phyloP scores from a whole-genome alignment of 37 sponge, comb jelly and placozoan species.

The Beroe ovata region DNA sequence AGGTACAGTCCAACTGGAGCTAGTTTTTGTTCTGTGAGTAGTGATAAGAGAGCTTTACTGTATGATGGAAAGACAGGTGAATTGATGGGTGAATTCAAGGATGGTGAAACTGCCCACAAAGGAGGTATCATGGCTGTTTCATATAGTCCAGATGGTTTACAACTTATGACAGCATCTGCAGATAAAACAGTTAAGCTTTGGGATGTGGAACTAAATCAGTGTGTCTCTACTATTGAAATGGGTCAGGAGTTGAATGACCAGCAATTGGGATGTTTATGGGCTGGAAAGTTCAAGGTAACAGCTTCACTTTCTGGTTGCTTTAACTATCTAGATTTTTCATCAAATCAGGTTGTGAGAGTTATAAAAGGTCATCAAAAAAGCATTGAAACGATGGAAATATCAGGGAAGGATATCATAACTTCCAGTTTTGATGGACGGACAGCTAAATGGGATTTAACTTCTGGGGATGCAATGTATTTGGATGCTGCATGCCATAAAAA shows the following conservation, averaged over 20 bases:
- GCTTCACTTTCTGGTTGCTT: constrained; percentile 90
- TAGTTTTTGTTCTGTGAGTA: constrained; percentile 79
- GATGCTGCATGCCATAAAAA: constrained; percentile 1
- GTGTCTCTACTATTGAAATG: constrained; percentile 90
- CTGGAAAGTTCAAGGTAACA: constrained; percentile 81
- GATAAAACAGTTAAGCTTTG: constrained; percentile 95
- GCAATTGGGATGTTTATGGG: constrained; percentile 96
- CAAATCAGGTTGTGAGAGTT: neutral
- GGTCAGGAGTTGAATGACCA: constrained; percentile 82
- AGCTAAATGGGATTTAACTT: constrained; percentile 26
- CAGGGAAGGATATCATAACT: constrained; percentile 72
- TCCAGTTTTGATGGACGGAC: constrained; percentile 76
- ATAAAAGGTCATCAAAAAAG: constrained; percentile 86
- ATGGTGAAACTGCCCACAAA: constrained; percentile 66
- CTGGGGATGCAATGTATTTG: constrained; percentile 19
- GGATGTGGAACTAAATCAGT: constrained; percentile 83
- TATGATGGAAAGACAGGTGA: constrained; percentile 89
- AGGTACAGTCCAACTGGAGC: constrained; percentile 88
- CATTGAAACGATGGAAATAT: constrained; percentile 72
- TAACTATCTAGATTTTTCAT: constrained; percentile 83
- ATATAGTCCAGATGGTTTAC: constrained; percentile 83
- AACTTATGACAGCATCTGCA: constrained; percentile 92
- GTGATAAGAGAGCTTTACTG: constrained; percentile 83
- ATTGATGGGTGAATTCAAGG: constrained; percentile 76
- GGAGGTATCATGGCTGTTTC: constrained; percentile 50